Evolutionary conservation across 1,140 invertebrate species (phyloP), one percentile per base, ranked within the genome.

Genomic region (Drosophila triauraria): DNA sequence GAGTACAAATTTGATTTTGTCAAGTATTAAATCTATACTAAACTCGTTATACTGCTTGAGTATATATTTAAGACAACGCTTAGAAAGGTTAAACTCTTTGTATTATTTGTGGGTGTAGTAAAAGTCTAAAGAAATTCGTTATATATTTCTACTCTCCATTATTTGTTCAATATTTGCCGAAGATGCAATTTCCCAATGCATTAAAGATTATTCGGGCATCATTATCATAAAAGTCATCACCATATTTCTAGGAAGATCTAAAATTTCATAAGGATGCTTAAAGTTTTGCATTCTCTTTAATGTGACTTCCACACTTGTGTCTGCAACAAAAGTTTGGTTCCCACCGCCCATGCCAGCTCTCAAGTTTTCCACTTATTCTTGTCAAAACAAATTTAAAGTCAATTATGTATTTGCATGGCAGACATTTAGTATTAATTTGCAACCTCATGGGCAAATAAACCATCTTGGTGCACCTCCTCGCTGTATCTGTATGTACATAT

Each of bases 351-450:
- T 17, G 8, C 4, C 0, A 10, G 12, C 9, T 25, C 23, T 17
- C 1, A 53, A 51, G 32, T 60, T 43, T 68, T 32, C 65, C 47
- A 43, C 65, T 58, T 40, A 8, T 43, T 44, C 71, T 54, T 43
- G 70, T 44, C 43, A 51, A 44, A 76, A 64, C 59, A 57, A 65
- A 65, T 64, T 76, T 58, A 75, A 76, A 50, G 72, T 58, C 72
- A 76, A 75, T 75, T 76, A 65, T 51, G 43, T 30, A 46, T 74
- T 72, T 74, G 44, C 68, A 51, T 72, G 47, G 79, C 56, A 40
- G 54, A 50, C 77, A 67, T 71, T 83, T 71, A 65, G 42, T 84
- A 84, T 84, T 84, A 86, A 86, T 85, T 78, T 62, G 42, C 64
- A 57, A 65, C 83, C 82, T 57, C 79, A 64, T 75, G 75, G 48